phyloP scores from a whole-genome alignment of 2,888 invertebrate genomes.

The Parelbella ahira region DNA sequence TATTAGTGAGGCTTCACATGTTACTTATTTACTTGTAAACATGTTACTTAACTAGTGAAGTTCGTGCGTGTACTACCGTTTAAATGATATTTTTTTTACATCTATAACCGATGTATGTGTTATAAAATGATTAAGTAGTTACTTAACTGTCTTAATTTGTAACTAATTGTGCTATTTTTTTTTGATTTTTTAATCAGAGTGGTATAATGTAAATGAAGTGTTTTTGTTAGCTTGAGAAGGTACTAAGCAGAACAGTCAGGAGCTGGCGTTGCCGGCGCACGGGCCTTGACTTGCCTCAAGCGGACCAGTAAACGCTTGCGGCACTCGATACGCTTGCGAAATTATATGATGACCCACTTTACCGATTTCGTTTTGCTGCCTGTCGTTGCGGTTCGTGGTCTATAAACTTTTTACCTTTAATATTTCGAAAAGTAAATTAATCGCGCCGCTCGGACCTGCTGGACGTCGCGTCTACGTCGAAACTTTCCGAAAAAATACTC shows the following conservation, averaged over 20 bases:
- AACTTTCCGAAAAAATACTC: no score
- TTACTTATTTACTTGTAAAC: no score
- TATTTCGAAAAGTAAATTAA: slow-evolving; percentile 48
- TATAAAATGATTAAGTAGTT: no score
- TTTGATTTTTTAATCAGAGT: no score
- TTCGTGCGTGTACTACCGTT: no score
- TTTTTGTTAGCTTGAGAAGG: slow-evolving; percentile 20
- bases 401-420: slow-evolving; percentile 58
- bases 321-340: slow-evolving; percentile 77
- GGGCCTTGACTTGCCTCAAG: slow-evolving; percentile 70
- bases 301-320: slow-evolving; percentile 75
- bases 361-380: slow-evolving; percentile 68
- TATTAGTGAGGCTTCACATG: background rate
- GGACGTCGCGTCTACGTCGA: slow-evolving; percentile 12
- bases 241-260: slow-evolving; percentile 81
- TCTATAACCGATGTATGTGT: no score
- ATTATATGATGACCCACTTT: slow-evolving; percentile 77
- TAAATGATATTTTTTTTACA: no score
- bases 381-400: slow-evolving; percentile 51
- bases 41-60: no score
- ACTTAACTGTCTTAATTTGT: no score
- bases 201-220: no score
- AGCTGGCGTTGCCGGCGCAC: slow-evolving; percentile 50
- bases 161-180: no score
- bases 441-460: slow-evolving; percentile 21